These are phyloP conservation scores for Synergus laeviventris DNA, from an alignment of 2,888 invertebrate species.

Conservation along the genomic window DNA sequence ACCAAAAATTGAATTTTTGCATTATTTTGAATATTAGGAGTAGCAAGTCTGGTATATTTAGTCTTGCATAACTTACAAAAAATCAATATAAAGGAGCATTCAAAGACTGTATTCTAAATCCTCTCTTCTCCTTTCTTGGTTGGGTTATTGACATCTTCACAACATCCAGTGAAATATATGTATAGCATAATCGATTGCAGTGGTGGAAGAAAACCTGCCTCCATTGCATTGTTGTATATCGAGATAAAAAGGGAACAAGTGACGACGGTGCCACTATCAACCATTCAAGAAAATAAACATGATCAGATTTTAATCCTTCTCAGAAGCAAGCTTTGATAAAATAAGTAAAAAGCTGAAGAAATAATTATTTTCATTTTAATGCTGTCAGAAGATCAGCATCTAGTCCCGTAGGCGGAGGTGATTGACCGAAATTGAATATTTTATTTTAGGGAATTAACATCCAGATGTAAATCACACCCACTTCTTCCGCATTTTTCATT, in stretches of 20 bases:
- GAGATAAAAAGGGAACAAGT: conserved; percentile 16
- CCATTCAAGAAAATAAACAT: conserved; percentile 29
- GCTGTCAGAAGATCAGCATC: neutral
- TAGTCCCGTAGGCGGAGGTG: conserved; percentile 9
- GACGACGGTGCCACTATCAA: conserved; percentile 18
- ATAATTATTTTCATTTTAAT: neutral
- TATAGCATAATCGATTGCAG: conserved; percentile 24
- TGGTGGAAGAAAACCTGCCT: neutral
- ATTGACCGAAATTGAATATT: conserved; percentile 35
- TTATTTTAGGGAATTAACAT: conserved; percentile 7
- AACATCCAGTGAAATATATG: conserved; percentile 3
- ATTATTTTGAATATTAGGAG: no score
- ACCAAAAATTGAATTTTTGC: no score
- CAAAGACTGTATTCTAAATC: neutral
- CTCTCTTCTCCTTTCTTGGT: neutral
- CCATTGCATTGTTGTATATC: neutral
- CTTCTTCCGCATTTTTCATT: neutral
- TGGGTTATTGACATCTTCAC: conserved; percentile 33
- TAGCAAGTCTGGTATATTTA: neutral
- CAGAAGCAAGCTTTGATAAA: neutral
- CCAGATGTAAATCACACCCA: conserved; percentile 16
- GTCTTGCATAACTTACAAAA: neutral
- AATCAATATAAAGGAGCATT: neutral
- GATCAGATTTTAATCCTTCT: neutral
- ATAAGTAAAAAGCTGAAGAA: neutral